phyloP scores from a whole-genome alignment of 1,140 invertebrate genomes.

The Drosophila pruinosa region DNA sequence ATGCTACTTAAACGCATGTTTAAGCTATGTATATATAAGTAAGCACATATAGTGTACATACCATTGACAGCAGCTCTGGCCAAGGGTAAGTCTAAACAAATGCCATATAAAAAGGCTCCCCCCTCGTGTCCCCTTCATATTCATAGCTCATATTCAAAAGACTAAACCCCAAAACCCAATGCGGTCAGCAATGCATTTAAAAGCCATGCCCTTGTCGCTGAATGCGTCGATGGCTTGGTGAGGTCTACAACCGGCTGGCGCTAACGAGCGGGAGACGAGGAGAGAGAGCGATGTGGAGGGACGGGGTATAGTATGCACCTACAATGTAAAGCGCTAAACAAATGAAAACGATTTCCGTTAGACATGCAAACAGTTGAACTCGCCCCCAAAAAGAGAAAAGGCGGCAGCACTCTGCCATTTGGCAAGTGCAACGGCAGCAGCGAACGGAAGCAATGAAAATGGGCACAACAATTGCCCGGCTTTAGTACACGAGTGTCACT shows the following conservation, averaged over 20 bases:
- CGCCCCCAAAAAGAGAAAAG: constrained; percentile 17
- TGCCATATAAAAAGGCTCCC: constrained; percentile 6
- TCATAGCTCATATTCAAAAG: constrained; percentile 23
- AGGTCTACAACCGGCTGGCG: constrained; percentile 30
- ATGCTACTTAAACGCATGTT: background rate
- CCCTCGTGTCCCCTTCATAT: constrained; percentile 18
- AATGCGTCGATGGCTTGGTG: constrained; percentile 50
- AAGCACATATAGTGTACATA: background rate
- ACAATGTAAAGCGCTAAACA: constrained; percentile 60
- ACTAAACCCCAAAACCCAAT: constrained; percentile 26
- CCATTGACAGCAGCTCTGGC: background rate
- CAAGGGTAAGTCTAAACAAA: constrained; percentile 20
- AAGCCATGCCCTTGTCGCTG: constrained; percentile 59
- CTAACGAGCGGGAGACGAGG: background rate
- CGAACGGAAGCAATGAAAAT: constrained; percentile 68
- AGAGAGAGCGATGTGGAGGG: background rate
- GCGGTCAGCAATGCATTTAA: constrained; percentile 58
- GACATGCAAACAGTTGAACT: constrained; percentile 62
- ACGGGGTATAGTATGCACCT: constrained; percentile 13
- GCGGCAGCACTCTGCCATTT: constrained; percentile 35
- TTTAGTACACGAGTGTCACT: constrained; percentile 4
- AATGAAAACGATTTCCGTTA: constrained; percentile 71
- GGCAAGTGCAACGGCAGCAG: constrained; percentile 50
- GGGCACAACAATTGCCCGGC: constrained; percentile 61
- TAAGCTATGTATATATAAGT: background rate